A percentile compares a stretch with the other conserved stretches of the same genome.
These are phyloP conservation scores for Clistopyga incitator DNA, from an alignment of 2,888 invertebrate genomes.

Conservation along the genomic window DNA sequence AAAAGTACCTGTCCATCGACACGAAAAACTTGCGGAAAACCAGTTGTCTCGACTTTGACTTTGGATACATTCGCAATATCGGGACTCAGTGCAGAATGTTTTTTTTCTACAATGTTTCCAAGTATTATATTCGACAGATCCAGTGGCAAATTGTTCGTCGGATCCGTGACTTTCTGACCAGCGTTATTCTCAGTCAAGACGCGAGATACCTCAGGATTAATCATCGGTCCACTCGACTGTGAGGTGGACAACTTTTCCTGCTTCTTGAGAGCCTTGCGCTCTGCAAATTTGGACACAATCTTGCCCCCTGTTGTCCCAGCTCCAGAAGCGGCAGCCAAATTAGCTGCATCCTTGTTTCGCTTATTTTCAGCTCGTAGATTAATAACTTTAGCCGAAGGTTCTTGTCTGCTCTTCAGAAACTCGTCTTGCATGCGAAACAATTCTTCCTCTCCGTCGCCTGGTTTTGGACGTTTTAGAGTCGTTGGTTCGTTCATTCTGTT, in stretches of 20 bases:
- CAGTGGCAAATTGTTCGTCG: conserved; percentile 70
- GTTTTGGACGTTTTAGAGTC: conserved; percentile 87
- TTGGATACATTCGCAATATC: conserved; percentile 24
- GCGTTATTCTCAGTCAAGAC: conserved; percentile 16
- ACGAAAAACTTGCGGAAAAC: conserved; percentile 80
- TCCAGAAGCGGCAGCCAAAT: not conserved
- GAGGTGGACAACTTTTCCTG: conserved; percentile 74
- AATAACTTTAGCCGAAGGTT: conserved; percentile 88
- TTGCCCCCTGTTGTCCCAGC: conserved; percentile 40
- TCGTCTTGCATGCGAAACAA: conserved; percentile 90
- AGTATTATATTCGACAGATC: conserved; percentile 74
- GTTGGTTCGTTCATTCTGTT: conserved; percentile 84
- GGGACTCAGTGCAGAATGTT: conserved; percentile 60
- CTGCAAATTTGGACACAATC: conserved; percentile 77
- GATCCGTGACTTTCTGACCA: conserved; percentile 56
- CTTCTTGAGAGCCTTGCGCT: conserved; percentile 65
- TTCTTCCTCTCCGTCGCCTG: conserved; percentile 90
- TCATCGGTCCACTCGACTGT: conserved; percentile 68
- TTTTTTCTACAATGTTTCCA: conserved; percentile 81
- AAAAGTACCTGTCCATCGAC: conserved; percentile 63
- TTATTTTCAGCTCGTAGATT: conserved; percentile 76
- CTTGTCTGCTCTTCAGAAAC: conserved; percentile 87
- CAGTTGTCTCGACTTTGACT: conserved; percentile 64
- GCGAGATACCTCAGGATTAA: conserved; percentile 68
- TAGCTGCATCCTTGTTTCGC: conserved; percentile 12